Evolutionary conservation across 2,888 invertebrate species (phyloP).

Genomic region (Plebejus argus): DNA sequence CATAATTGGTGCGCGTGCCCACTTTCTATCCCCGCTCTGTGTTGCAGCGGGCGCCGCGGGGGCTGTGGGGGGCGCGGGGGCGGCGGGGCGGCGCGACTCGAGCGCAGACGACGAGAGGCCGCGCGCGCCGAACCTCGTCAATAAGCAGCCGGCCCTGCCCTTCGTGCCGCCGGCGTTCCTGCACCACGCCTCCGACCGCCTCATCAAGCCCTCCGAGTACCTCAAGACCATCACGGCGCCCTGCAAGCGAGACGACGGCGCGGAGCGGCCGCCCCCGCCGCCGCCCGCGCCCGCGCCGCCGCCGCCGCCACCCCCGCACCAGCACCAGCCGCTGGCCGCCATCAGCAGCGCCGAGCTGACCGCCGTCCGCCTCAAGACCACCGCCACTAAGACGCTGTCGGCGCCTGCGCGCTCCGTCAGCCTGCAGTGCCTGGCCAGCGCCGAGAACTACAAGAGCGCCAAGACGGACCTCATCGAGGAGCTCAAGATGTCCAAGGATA

Average conservation of each 20-base stretch:
- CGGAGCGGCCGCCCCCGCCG: slow-evolving; percentile 80
- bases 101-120: slow-evolving; percentile 77
- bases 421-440: slow-evolving; percentile 85
- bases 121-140: slow-evolving; percentile 85
- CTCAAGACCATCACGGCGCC: slow-evolving; percentile 89
- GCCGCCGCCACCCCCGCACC: slow-evolving; percentile 60
- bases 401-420: slow-evolving; percentile 89
- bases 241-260: slow-evolving; percentile 79
- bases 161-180: slow-evolving; percentile 96
- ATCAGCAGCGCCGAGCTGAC: slow-evolving; percentile 94
- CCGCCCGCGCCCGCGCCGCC: slow-evolving; percentile 73
- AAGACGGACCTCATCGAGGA: slow-evolving; percentile 95
- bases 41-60: slow-evolving; percentile 50
- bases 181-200: slow-evolving; percentile 88
- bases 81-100: slow-evolving; percentile 65
- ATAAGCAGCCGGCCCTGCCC: slow-evolving; percentile 92
- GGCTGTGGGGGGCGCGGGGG: slow-evolving; percentile 46
- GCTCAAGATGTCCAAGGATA: slow-evolving; percentile 94
- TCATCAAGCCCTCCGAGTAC: slow-evolving; percentile 96
- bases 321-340: slow-evolving; percentile 89
- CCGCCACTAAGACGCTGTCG: slow-evolving; percentile 90
- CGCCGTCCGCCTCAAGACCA: slow-evolving; percentile 89
- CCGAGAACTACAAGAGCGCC: slow-evolving; percentile 85
- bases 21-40: slow-evolving; percentile 69
- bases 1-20: slow-evolving; percentile 62